Evolutionary conservation across 2,888 invertebrate species (phyloP), one percentile per base, ranked within the genome.

Genomic region (Empis livida): DNA sequence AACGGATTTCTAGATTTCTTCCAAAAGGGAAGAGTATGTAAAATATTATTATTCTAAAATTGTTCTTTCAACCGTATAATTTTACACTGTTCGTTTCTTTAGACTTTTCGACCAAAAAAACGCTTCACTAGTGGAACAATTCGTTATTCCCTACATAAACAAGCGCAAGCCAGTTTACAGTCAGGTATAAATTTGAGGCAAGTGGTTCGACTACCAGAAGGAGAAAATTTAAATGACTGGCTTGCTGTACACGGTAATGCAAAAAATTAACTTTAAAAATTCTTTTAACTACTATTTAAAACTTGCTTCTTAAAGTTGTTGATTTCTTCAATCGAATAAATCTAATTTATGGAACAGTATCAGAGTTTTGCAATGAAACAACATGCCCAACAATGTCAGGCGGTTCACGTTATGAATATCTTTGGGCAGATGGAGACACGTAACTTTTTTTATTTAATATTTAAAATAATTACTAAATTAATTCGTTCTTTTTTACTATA

Each of bases 251-350:
- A 93, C 71, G 91, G 88, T 88, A 72, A 56, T 11, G n/a, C n/a
- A 14, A 27, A 27, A 8, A 27, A 15, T 5, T 41, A 41, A 17
- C 10, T 3, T 23, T 41, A 13, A 31, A n/a, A 43, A n/a, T 14
- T 13, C 5, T 10, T 15, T 23, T 3, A 15, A 15, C 1, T 15
- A 16, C 15, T 38, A 35, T 42, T 42, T 15, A 30, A n/a, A 23
- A 10, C 5, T 31, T 45, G 44, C 13, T 30, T 48, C 53, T 72
- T 75, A 46, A 68, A 90, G 90, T 92, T 56, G 92, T 93, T 31
- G 92, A 93, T 63, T 93, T 93, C 65, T 93, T 93, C 70, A 93
- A 93, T 67, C 78, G 93, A 59, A 90, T 93, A 56, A 93, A 93
- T 70, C 71, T 93, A 42, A 85, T 93, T 56, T 93, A 93, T 69